Base-by-base conservation (phyloP, 2,888 invertebrate genomes). In the Apodemia zela region DNA sequence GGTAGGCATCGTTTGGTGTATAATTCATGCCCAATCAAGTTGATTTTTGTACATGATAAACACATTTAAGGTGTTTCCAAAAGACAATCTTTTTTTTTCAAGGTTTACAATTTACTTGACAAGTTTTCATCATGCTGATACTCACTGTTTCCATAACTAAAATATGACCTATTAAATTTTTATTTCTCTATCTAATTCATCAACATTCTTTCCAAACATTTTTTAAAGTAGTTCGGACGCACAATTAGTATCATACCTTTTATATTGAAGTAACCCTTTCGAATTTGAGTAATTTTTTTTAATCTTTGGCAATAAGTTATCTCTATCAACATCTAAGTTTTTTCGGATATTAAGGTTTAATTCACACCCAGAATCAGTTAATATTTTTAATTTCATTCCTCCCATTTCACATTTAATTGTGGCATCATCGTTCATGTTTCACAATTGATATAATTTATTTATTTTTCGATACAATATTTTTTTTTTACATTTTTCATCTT, bases 291-390 rank as follows among this genome's bases (percentile, higher is more conserved):
- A 66, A 0, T 72, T 71, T 15, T 75, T 65, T 25, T 63, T 25
- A 3, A 76, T 61, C 54, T 72, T 75, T 0, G 75, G 73, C 10
- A 75, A 7, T 25, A 73, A 49, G n/a, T 66, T 8, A 3, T 76
- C 74, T 33, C 8, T 1, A 33, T 8, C 33, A 33, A 8, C 1
- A 8, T 33, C 33, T 8, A 33, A 33, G 33, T 33, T 33, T 33
- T 33, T 7, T 33, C 33, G 7, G 33, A 8, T 33, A 33, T 33
- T n/a, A 33, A 33, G 33, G 8, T 33, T 33, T 1, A 33, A 33
- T 33, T 33, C 8, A 33, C 33, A 33, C 8, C 33, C 33, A 7
- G 33, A 33, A 33, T 33, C 33, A 33, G 8, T 33, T 33, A 33
- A 33, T 33, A 33, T 8, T 33, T 33, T 33, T 33, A 33, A 7